Base-by-base conservation (phyloP, 2,797 vertebrate genomes). In the Pelochelys cantorii region DNA sequence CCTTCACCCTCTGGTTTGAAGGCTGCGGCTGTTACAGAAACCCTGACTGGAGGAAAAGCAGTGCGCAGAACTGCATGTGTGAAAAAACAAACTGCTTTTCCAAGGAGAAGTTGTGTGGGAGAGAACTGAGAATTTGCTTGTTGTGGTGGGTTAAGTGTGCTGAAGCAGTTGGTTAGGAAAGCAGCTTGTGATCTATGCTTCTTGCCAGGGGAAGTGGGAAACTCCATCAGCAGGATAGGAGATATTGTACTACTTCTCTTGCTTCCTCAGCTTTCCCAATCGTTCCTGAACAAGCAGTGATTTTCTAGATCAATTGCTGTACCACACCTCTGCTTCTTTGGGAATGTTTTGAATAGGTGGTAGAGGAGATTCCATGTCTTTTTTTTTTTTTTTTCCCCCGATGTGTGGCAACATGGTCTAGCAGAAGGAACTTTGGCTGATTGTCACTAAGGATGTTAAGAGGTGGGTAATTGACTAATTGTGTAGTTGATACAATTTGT, bases 301-400 rank as follows among this genome's bases (percentile, higher is more conserved):
- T 37, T 71, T 86, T 86, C 54, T 86, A 12, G 22, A 86, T 82
- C 42, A 8, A 18, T 86, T 71, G 37, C 62, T 93, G 79, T 81
- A n/a, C 77, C 55, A 88, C 48, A 88, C 0, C 84, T 86, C 62
- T 0, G 7, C 57, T 62, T 80, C 87, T 78, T 90, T 90, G 56
- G 77, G 91, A 90, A 93, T 81, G 0, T 9, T 65, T 84, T 86
- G 42, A 2, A 53, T 31, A 75, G 37, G 23, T 57, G 25, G 56
- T 79, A 55, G 62, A 75, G 92, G 62, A 88, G 93, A 37, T 23
- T 4, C 15, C 92, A 83, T 55, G 11, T 52, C 79, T 2, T 53
- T 42, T 53, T 77, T 15, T 11, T 13, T 62, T 94, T 86, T 88
- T 42, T 42, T 42, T 42, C 6, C 6, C 42, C 42, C 42, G 42